phyloP scores from a whole-genome alignment of 2,888 invertebrate genomes.

The Himalopsyche tibetana region DNA sequence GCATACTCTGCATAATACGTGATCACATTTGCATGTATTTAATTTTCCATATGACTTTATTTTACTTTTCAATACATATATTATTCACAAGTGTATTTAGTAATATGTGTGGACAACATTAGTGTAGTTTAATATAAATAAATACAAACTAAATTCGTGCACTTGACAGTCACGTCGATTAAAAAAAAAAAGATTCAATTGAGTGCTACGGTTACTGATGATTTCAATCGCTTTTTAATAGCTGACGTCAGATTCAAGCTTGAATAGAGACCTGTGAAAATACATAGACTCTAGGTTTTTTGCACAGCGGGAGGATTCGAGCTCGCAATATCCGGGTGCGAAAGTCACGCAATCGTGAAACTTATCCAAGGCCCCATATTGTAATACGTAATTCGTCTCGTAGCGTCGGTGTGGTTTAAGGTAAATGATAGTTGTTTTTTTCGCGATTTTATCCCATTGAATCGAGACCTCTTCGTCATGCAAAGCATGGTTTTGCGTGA shows the following conservation, averaged over 20 bases:
- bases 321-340: background rate
- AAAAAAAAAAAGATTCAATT: no score
- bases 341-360: slow-evolving; percentile 31
- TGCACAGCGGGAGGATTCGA: background rate
- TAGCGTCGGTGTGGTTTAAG: slow-evolving; percentile 7
- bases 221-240: background rate
- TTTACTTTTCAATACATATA: no score
- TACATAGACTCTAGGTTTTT: background rate
- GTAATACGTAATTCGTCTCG: slow-evolving; percentile 6
- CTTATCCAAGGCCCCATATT: slow-evolving; percentile 9
- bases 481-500: slow-evolving; percentile 30
- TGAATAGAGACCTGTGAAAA: background rate
- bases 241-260: background rate
- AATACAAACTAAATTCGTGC: no score
- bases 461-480: slow-evolving; percentile 21
- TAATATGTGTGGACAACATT: no score
- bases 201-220: no score
- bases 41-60: no score
- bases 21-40: no score
- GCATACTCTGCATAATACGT: no score
- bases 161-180: no score
- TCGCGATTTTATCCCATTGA: slow-evolving; percentile 1
- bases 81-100: no score
- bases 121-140: no score
- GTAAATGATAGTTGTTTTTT: slow-evolving; percentile 18